Evolutionary conservation across 1,140 invertebrate genomes (phyloP).

Genomic region (Pogonognathellus flavescens): DNA sequence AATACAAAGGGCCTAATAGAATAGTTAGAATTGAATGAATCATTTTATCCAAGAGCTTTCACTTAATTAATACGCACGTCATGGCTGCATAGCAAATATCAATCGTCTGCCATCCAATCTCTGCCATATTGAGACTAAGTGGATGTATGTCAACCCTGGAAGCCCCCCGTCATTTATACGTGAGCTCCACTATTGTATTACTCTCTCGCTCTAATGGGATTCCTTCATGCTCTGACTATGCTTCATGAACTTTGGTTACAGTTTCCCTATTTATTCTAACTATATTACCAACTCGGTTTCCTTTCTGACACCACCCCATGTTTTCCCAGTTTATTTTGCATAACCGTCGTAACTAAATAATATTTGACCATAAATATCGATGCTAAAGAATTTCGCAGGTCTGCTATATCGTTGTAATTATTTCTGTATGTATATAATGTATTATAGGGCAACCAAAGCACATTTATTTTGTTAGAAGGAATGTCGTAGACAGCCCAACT

Average conservation of each 20-base stretch:
- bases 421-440: too few species aligned
- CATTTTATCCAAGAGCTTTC: slow-evolving; percentile 62
- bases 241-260: slow-evolving; percentile 38
- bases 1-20: neutral
- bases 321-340: neutral
- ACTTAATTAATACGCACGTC: slow-evolving; percentile 65
- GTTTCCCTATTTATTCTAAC: neutral
- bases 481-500: too few species aligned
- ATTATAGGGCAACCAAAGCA: too few species aligned
- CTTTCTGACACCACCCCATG: neutral
- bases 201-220: slow-evolving; percentile 11
- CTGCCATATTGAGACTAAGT: slow-evolving; percentile 11
- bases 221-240: slow-evolving; percentile 6
- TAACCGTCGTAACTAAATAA: too few species aligned
- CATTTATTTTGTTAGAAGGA: too few species aligned
- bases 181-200: neutral
- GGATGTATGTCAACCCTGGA: slow-evolving; percentile 13
- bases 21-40: slow-evolving; percentile 56
- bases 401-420: too few species aligned
- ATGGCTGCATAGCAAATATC: slow-evolving; percentile 28
- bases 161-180: neutral
- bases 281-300: neutral
- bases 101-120: slow-evolving; percentile 20
- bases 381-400: too few species aligned
- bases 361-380: too few species aligned